phyloP scores from a whole-genome alignment of 2,113 vertebrate species.

The Hippoglossus stenolepis region DNA sequence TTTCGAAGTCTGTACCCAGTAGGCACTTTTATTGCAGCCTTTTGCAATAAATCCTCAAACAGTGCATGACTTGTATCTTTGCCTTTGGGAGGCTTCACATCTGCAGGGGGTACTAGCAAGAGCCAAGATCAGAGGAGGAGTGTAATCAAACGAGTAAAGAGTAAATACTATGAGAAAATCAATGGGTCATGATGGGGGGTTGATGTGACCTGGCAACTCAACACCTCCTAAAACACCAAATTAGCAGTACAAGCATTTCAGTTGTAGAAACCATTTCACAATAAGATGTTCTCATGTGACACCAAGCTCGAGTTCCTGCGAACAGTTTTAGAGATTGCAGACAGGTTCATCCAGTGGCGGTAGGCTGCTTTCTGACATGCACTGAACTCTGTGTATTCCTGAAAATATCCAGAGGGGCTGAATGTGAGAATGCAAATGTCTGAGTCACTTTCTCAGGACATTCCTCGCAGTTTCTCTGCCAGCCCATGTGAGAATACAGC shows the following conservation, averaged over 20 bases:
- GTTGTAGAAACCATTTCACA: neutral
- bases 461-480: too few species aligned
- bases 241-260: neutral
- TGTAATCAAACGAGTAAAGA: conserved; percentile 11
- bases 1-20: neutral
- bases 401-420: too few species aligned
- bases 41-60: conserved; percentile 23
- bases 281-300: neutral
- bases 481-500: too few species aligned
- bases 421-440: too few species aligned
- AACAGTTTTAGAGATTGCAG: neutral
- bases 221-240: neutral
- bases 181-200: neutral
- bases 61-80: conserved; percentile 19
- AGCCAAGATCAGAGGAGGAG: conserved; percentile 21
- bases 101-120: conserved; percentile 12
- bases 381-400: too few species aligned
- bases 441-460: too few species aligned
- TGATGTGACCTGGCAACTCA: neutral
- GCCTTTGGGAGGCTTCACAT: conserved; percentile 15
- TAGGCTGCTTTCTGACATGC: too few species aligned
- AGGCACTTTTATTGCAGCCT: conserved; percentile 14
- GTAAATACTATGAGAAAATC: conserved; percentile 20
- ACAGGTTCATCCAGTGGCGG: too few species aligned
- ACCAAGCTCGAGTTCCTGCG: neutral